Conservation (phyloP, 2,113 vertebrate genomes). For the Podarcis muralis region DNA sequence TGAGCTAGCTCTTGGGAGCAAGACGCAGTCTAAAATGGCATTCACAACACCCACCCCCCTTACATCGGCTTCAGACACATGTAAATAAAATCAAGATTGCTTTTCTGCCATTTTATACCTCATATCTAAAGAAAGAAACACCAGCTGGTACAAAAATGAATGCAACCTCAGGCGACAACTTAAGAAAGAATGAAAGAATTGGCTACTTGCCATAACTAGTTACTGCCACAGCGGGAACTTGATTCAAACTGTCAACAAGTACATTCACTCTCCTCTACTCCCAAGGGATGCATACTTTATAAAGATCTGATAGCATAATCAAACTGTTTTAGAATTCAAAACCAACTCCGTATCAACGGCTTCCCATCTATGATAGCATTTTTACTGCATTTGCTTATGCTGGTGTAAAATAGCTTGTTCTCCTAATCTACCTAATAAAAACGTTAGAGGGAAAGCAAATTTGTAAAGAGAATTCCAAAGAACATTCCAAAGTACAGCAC, state of each 20-base stretch:
- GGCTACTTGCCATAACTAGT: background rate
- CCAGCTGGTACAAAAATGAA: background rate
- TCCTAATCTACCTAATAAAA: background rate
- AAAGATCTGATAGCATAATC: conserved; percentile 6
- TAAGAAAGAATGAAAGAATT: background rate
- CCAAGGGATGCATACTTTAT: background rate
- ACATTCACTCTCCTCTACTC: background rate
- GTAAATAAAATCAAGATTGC: conserved; percentile 15
- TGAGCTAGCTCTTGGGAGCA: background rate
- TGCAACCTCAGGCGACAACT: fast-evolving
- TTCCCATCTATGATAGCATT: background rate
- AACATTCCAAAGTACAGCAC: background rate
- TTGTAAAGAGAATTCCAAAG: background rate
- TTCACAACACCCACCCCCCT: background rate
- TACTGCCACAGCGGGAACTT: background rate
- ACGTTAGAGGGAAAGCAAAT: background rate
- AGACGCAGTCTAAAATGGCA: conserved; percentile 12
- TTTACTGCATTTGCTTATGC: conserved; percentile 1
- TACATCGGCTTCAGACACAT: conserved; percentile 8
- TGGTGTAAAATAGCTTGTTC: background rate
- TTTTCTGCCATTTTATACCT: background rate
- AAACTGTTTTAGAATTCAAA: background rate
- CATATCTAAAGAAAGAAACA: conserved; percentile 23
- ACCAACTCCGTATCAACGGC: background rate
- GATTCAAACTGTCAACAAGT: background rate